Conservation (phyloP, 2,113 vertebrate genomes). For the Nestor notabilis region DNA sequence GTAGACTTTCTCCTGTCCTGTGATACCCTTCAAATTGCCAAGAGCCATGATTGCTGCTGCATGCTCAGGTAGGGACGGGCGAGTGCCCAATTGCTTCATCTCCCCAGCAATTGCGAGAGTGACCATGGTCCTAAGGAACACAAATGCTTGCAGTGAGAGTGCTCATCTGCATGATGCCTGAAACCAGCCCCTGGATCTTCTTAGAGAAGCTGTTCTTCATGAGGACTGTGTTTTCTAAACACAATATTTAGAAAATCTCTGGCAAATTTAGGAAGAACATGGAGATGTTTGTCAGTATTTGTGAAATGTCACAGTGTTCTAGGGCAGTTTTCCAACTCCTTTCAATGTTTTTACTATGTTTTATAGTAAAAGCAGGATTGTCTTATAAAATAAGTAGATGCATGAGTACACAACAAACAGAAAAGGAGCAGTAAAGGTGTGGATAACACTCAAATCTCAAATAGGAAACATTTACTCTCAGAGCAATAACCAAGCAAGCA, state of each 20-base stretch:
- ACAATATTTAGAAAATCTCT: background rate
- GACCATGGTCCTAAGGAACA: background rate
- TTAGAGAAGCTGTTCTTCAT: background rate
- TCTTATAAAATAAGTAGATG: background rate
- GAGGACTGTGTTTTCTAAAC: background rate
- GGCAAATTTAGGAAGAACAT: background rate
- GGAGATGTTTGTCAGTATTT: background rate
- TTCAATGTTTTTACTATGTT: background rate
- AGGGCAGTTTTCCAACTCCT: background rate
- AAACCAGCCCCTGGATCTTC: background rate
- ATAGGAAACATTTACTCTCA: background rate
- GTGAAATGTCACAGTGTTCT: background rate
- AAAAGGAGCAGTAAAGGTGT: background rate
- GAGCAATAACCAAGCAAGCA: background rate
- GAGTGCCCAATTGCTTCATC: background rate
- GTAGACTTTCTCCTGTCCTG: background rate
- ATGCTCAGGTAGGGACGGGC: accelerated
- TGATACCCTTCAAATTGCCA: accelerated
- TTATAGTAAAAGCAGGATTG: background rate
- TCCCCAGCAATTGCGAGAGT: background rate
- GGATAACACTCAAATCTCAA: background rate
- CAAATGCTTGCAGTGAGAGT: accelerated
- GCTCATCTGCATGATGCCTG: accelerated
- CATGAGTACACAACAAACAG: background rate
- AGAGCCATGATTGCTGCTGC: accelerated